phyloP scores from a whole-genome alignment of 2,797 vertebrate species.

The Allobates femoralis region DNA sequence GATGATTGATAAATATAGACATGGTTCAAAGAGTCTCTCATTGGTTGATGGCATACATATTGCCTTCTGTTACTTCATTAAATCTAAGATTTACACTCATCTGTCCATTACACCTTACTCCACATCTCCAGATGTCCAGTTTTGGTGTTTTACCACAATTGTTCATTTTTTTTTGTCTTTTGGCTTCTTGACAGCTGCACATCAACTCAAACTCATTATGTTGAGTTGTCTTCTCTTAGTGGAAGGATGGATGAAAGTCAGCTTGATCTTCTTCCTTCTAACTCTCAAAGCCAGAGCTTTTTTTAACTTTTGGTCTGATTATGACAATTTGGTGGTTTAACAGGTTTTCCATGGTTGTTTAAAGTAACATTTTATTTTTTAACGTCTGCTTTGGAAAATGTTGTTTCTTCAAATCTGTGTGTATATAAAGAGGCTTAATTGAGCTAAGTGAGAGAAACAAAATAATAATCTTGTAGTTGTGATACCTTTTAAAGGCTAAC shows the following conservation, averaged over 20 bases:
- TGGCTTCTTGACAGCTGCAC: background rate
- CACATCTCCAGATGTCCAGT: background rate
- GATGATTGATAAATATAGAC: background rate
- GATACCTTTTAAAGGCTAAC: no score
- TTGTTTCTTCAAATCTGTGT: no score
- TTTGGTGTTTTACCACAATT: background rate
- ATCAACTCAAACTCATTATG: background rate
- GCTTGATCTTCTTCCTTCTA: no score
- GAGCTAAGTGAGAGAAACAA: no score
- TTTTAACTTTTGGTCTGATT: background rate
- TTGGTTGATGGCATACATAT: background rate
- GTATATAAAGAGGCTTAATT: no score
- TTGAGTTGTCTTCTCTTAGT: background rate
- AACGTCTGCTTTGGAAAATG: no score
- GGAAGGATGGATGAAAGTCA: background rate
- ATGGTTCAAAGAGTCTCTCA: background rate
- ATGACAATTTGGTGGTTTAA: no score
- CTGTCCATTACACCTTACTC: background rate
- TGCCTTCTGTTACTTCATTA: constrained; percentile 7
- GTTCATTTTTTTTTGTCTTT: background rate
- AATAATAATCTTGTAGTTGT: no score
- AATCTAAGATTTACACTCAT: background rate
- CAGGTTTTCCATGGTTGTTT: no score
- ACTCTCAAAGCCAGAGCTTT: background rate
- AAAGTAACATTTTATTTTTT: no score